These are phyloP conservation scores for Teleopsis dalmanni DNA, from an alignment of 1,140 invertebrate species.

Conservation along the genomic window DNA sequence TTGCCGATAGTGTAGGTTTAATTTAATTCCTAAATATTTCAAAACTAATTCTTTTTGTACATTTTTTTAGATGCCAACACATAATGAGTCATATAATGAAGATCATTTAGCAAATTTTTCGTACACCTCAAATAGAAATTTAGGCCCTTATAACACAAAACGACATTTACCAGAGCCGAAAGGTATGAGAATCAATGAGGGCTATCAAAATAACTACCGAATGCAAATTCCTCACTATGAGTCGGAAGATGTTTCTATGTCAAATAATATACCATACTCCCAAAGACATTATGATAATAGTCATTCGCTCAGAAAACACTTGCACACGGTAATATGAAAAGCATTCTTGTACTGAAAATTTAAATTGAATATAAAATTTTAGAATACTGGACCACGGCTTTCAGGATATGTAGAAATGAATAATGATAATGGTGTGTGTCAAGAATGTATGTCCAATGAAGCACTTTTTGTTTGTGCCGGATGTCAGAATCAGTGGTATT, in stretches of 20 bases:
- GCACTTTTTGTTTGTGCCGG: slow-evolving; percentile 83
- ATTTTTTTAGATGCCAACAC: background rate
- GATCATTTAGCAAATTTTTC: slow-evolving; percentile 15
- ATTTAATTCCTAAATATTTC: slow-evolving; percentile 45
- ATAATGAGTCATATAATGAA: slow-evolving; percentile 41
- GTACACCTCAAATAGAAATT: slow-evolving; percentile 46
- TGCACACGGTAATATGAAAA: too few relatives aligned
- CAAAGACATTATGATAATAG: too few relatives aligned
- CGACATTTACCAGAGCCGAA: slow-evolving; percentile 59
- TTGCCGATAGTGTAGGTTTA: slow-evolving; percentile 13
- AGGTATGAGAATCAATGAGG: too few relatives aligned
- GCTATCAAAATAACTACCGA: too few relatives aligned
- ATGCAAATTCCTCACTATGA: too few relatives aligned
- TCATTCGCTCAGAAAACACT: too few relatives aligned
- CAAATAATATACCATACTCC: too few relatives aligned
- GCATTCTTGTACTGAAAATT: too few relatives aligned
- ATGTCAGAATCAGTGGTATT: slow-evolving; percentile 84
- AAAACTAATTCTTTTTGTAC: background rate
- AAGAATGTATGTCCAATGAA: slow-evolving; percentile 68
- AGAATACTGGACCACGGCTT: too few relatives aligned
- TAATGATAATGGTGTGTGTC: slow-evolving; percentile 60
- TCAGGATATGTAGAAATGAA: too few relatives aligned
- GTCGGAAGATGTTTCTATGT: too few relatives aligned
- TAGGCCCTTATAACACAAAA: slow-evolving; percentile 49
- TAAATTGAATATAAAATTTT: too few relatives aligned